A percentile compares a stretch with the other conserved stretches of the same genome.
These are phyloP conservation scores for Fistularia commersonii DNA, from an alignment of 2,797 vertebrate genomes.

Conservation along the genomic window DNA sequence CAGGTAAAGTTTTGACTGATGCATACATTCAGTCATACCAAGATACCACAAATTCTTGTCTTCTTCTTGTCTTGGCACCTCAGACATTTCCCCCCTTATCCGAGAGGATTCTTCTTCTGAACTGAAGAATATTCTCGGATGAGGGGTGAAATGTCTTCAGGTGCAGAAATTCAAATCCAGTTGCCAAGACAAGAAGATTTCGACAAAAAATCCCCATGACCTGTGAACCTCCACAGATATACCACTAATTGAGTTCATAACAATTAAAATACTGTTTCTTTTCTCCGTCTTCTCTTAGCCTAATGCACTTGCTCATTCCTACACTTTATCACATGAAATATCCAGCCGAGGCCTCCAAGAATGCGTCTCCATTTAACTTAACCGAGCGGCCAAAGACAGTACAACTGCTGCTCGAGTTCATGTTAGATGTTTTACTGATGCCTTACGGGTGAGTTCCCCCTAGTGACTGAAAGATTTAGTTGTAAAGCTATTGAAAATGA, in stretches of 20 bases:
- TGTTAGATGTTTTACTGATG: slow-evolving; percentile 98
- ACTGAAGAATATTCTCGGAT: too few relatives aligned
- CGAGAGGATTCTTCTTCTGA: too few relatives aligned
- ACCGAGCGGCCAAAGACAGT: slow-evolving; percentile 97
- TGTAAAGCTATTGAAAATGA: background rate
- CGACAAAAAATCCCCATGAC: too few relatives aligned
- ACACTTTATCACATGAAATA: slow-evolving; percentile 98
- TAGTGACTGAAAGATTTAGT: background rate
- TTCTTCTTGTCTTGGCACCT: too few relatives aligned
- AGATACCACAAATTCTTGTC: background rate
- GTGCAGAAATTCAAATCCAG: too few relatives aligned
- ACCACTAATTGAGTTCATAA: too few relatives aligned
- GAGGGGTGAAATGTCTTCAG: too few relatives aligned
- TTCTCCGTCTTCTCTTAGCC: slow-evolving; percentile 69
- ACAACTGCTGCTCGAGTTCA: slow-evolving; percentile 95
- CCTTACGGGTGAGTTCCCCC: slow-evolving; percentile 88
- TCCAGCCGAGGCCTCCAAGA: slow-evolving; percentile 83
- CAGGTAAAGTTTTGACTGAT: slow-evolving; percentile 74
- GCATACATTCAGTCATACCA: background rate
- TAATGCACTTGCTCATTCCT: slow-evolving; percentile 98
- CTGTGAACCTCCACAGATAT: too few relatives aligned
- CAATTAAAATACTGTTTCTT: slow-evolving; percentile 2
- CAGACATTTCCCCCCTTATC: too few relatives aligned
- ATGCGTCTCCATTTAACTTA: slow-evolving; percentile 87
- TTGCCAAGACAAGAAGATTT: too few relatives aligned